Evolutionary conservation across 2,888 invertebrate genomes (phyloP).

Genomic region (Polietes domitor): DNA sequence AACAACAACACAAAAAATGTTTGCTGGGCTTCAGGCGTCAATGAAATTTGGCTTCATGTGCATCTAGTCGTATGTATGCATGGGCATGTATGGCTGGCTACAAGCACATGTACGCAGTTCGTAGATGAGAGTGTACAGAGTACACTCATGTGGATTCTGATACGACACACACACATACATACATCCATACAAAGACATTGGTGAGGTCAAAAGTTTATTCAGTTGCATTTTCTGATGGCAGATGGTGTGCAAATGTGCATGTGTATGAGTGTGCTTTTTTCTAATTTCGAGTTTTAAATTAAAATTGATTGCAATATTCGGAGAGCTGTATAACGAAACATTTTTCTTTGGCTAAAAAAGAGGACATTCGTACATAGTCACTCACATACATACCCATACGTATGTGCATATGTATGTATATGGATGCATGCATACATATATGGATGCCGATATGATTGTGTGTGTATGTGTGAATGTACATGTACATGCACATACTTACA

Average conservation of each 20-base stretch:
- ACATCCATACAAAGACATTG: conserved; percentile 8
- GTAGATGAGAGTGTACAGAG: neutral
- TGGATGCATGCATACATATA: neutral
- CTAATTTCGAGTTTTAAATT: conserved; percentile 55
- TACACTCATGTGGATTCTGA: conserved; percentile 31
- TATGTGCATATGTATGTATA: conserved; percentile 8
- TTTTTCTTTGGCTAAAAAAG: conserved; percentile 33
- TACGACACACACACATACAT: conserved; percentile 10
- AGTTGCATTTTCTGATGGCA: conserved; percentile 40
- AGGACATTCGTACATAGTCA: conserved; percentile 2
- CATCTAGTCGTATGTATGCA: neutral
- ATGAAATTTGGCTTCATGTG: too few species aligned
- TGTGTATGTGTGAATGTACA: conserved; percentile 19
- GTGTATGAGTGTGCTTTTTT: conserved; percentile 36
- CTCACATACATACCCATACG: neutral
- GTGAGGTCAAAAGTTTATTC: conserved; percentile 54
- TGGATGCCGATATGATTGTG: neutral
- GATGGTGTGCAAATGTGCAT: conserved; percentile 17
- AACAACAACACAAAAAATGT: too few species aligned
- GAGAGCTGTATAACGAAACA: conserved; percentile 45
- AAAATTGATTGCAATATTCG: conserved; percentile 56
- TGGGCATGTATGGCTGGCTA: neutral
- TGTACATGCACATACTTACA: conserved; percentile 73
- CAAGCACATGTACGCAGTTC: neutral
- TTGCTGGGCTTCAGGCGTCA: neutral